Percentiles rank a stretch among this genome's conserved stretches.
These are phyloP conservation scores for Rattus rattus DNA, from an alignment of 2,113 vertebrate species.

Conservation along the genomic window DNA sequence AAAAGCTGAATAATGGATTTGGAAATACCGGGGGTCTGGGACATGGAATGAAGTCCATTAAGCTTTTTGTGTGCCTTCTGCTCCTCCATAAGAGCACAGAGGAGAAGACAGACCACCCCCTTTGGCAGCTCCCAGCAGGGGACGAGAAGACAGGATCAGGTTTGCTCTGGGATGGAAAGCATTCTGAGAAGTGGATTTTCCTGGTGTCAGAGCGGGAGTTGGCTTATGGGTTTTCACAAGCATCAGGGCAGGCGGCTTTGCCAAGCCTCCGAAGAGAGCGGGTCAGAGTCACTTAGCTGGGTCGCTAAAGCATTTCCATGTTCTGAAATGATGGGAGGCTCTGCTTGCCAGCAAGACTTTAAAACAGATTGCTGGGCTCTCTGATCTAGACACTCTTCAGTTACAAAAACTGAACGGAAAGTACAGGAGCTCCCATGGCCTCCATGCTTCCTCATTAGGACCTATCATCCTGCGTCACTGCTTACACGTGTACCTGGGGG, in stretches of 20 bases:
- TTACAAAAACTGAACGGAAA: not conserved
- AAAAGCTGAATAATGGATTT: slow-evolving; percentile 62
- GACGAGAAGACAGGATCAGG: not conserved
- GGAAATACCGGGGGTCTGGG: slow-evolving; percentile 67
- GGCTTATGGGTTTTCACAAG: not conserved
- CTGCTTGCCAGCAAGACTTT: not conserved
- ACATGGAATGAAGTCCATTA: slow-evolving; percentile 40
- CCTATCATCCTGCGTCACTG: not conserved
- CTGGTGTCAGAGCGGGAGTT: not conserved
- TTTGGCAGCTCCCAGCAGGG: not conserved
- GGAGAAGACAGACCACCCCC: slow-evolving; percentile 43
- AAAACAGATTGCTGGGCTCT: not conserved
- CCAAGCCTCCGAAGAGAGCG: not conserved
- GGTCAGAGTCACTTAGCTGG: not conserved
- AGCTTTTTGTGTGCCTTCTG: slow-evolving; percentile 23
- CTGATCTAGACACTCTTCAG: not conserved
- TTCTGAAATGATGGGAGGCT: not conserved
- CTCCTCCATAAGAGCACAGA: slow-evolving; percentile 30
- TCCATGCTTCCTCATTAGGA: not conserved
- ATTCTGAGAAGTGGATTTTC: not conserved
- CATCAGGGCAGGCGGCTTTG: too few relatives aligned
- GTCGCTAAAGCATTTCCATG: not conserved
- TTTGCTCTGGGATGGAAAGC: not conserved
- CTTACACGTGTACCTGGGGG: rapidly evolving
- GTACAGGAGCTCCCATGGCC: not conserved